Base-by-base conservation (phyloP, 2,797 vertebrate genomes). In the Brachymystax lenok region DNA sequence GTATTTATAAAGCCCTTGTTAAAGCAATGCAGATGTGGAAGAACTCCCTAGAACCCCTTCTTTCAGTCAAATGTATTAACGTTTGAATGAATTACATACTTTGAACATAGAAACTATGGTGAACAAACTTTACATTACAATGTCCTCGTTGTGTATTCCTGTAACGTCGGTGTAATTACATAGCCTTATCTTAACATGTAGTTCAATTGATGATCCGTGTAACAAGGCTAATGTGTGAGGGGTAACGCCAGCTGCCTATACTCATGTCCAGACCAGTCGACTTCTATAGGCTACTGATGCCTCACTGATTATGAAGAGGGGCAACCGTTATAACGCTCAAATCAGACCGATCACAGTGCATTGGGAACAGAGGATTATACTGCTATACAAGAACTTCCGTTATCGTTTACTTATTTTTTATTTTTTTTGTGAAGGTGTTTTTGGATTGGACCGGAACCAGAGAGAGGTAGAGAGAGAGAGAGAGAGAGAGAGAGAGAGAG, bases 151-250 rank as follows among this genome's bases (percentile, higher is more conserved):
- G 35, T 35, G 33, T 33, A 33, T 33, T 33, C 33, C 33, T 33
- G 33, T 33, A 33, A 33, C 1, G 33, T 33, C 5, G 33, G 33
- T 33, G 35, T 35, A 35, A 35, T 35, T 35, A 35, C 35, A 35
- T 7, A 35, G 7, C 35, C 35, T 35, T 35, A 35, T 35, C 5
- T 35, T 35, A 35, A 35, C 35, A 35, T 35, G 33, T 6, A 35
- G 6, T 35, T 35, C 1, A 35, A 35, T 35, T 5, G 17, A 56
- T 56, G 19, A 56, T 19, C 52, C 52, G 19, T 1, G 14, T 56
- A 56, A 56, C 52, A n/a, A 19, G 21, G 61, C 61, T 14, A 64
- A 64, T 64, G 61, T 56, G 61, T 64, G n/a, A n/a, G 52, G 61
- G 8, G 19, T 56, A 4, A 19, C 3, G 61, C 12, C 24, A 27